phyloP scores from a whole-genome alignment of 2,888 invertebrate genomes.

The Parnassius mnemosyne region DNA sequence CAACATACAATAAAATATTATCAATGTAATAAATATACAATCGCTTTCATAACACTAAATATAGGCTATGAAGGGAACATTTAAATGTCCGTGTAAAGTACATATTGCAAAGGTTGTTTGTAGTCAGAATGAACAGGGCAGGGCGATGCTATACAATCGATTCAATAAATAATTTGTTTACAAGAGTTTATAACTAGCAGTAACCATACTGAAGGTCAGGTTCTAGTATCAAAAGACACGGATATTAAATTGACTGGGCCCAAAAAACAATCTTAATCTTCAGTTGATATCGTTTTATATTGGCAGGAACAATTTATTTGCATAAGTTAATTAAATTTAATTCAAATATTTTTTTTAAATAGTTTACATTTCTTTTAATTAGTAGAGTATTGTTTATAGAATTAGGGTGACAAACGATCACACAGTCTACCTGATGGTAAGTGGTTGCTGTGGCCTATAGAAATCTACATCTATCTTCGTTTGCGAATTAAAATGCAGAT shows the following conservation, averaged over 20 bases:
- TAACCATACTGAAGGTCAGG: constrained; percentile 15
- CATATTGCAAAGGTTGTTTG: constrained; percentile 31
- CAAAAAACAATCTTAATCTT: no score
- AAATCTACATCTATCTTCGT: no score
- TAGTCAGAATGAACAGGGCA: constrained; percentile 28
- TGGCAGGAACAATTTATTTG: neutral
- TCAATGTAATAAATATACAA: constrained; percentile 1
- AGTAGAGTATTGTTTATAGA: neutral
- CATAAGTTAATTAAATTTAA: neutral
- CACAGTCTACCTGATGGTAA: no score
- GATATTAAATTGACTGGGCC: neutral
- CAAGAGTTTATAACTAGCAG: constrained; percentile 7
- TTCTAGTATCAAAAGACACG: constrained; percentile 1
- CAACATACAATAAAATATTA: no score
- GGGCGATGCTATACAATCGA: constrained; percentile 30
- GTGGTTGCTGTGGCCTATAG: no score
- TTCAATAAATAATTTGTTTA: constrained; percentile 27
- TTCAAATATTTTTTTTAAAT: neutral
- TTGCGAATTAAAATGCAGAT: no score
- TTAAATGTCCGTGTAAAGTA: constrained; percentile 29
- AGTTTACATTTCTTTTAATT: neutral
- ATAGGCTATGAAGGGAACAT: constrained; percentile 30
- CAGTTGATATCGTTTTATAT: neutral
- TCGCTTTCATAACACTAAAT: constrained; percentile 30
- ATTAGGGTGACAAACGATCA: no score